Percentiles rank a stretch among this genome's conserved stretches.
Evolutionary conservation across 2,888 invertebrate species (phyloP).

Genomic region (Meganola albula): DNA sequence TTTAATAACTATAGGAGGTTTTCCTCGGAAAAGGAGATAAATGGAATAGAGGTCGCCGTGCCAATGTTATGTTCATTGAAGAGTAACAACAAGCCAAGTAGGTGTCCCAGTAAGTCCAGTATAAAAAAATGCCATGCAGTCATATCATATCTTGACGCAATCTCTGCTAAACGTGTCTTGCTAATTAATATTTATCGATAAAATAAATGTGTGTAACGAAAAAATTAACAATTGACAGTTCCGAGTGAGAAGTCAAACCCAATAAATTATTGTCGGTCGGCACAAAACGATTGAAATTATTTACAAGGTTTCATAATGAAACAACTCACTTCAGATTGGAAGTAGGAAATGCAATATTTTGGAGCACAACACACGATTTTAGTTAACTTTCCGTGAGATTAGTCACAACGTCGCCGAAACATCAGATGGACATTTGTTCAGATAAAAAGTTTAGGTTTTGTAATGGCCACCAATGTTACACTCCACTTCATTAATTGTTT

Average conservation of each 20-base stretch:
- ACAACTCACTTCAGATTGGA: conserved; percentile 42
- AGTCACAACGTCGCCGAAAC: conserved; percentile 78
- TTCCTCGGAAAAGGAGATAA: conserved; percentile 45
- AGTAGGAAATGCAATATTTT: conserved; percentile 38
- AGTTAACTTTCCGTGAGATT: conserved; percentile 56
- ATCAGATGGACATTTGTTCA: conserved; percentile 76
- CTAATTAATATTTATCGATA: conserved; percentile 33
- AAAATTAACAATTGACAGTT: conserved; percentile 71
- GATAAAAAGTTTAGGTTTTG: conserved; percentile 77
- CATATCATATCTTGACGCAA: conserved; percentile 31
- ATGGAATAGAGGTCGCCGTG: conserved; percentile 66
- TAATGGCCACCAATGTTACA: conserved; percentile 78
- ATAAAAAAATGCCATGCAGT: conserved; percentile 42
- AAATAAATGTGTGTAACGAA: conserved; percentile 50
- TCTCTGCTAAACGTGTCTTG: conserved; percentile 22
- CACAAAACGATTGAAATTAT: conserved; percentile 57
- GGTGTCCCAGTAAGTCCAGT: conserved; percentile 52
- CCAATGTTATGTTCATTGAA: conserved; percentile 75
- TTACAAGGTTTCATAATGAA: conserved; percentile 40
- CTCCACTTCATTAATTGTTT: conserved; percentile 58
- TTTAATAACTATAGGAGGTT: conserved; percentile 33
- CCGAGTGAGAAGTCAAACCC: conserved; percentile 68
- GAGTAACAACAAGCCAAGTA: conserved; percentile 71
- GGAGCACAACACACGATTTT: conserved; percentile 52
- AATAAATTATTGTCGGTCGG: conserved; percentile 65